A percentile compares a stretch with the other conserved stretches of the same genome.
Conservation (phyloP, 2,797 vertebrate genomes). For the Pampus argenteus region DNA sequence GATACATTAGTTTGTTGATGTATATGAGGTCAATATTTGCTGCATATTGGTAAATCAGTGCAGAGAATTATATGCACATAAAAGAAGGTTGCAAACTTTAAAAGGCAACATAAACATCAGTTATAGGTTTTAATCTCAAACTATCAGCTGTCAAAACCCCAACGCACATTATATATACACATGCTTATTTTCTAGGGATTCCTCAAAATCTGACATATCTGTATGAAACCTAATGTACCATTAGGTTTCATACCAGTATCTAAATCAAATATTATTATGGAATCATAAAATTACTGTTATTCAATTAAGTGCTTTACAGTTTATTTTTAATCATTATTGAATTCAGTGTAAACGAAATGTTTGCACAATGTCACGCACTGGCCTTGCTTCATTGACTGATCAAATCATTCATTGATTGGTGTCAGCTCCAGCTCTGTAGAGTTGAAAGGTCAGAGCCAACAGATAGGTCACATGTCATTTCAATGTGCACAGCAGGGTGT, state of each 20-base stretch:
- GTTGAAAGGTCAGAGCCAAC: slow-evolving; percentile 18
- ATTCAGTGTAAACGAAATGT: not conserved
- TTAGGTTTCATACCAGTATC: no score
- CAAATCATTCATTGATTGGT: slow-evolving; percentile 5
- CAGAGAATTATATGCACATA: not conserved
- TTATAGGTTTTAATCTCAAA: not conserved
- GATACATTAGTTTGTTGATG: not conserved
- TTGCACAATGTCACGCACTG: not conserved
- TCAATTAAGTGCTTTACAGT: not conserved
- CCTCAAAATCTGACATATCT: not conserved
- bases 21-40: not conserved
- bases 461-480: slow-evolving; percentile 20
- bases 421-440: not conserved
- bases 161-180: no score
- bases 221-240: no score
- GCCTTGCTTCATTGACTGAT: no score
- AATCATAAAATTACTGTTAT: no score
- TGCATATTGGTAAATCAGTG: not conserved
- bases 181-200: not conserved
- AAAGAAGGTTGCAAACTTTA: not conserved
- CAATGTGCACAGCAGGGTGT: slow-evolving; percentile 17
- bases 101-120: not conserved
- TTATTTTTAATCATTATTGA: not conserved
- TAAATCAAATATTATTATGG: no score
- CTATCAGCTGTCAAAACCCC: not conserved